Evolutionary conservation across 1,140 invertebrate genomes (phyloP).

Genomic region (Gerris buenoi): DNA sequence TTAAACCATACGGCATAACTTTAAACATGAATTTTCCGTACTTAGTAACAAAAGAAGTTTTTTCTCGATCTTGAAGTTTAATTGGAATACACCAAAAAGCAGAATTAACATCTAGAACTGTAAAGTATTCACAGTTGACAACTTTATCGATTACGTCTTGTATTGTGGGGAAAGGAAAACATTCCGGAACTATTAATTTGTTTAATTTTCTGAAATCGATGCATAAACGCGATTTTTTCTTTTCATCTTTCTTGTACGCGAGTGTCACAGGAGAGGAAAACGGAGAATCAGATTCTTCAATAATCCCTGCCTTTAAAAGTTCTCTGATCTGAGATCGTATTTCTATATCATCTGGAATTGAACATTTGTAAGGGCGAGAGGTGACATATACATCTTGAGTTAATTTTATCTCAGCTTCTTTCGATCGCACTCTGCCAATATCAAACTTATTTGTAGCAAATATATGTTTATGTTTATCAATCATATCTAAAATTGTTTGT

Average conservation of each 20-base stretch:
- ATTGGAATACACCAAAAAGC: no score
- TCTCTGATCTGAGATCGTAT: neutral
- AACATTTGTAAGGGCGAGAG: neutral
- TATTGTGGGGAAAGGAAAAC: neutral
- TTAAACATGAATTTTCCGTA: neutral
- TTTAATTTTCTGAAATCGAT: neutral
- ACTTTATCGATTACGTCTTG: no score
- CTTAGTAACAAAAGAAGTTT: neutral
- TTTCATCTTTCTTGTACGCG: neutral
- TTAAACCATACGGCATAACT: neutral
- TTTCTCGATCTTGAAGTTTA: no score
- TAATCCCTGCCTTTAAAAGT: neutral
- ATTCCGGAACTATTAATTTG: neutral
- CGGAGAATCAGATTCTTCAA: conserved; percentile 1
- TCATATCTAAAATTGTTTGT: no score
- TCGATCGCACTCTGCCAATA: neutral
- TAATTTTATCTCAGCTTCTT: neutral
- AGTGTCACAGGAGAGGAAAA: neutral
- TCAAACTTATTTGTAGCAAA: no score
- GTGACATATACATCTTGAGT: neutral
- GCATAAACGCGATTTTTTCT: neutral
- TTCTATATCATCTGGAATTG: neutral
- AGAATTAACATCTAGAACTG: no score
- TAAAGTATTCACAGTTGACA: no score
- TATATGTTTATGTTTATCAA: neutral